A percentile compares a stretch with the other conserved stretches of the same genome.
Conservation (phyloP, 2,888 invertebrate genomes). For the Nineta flava region DNA sequence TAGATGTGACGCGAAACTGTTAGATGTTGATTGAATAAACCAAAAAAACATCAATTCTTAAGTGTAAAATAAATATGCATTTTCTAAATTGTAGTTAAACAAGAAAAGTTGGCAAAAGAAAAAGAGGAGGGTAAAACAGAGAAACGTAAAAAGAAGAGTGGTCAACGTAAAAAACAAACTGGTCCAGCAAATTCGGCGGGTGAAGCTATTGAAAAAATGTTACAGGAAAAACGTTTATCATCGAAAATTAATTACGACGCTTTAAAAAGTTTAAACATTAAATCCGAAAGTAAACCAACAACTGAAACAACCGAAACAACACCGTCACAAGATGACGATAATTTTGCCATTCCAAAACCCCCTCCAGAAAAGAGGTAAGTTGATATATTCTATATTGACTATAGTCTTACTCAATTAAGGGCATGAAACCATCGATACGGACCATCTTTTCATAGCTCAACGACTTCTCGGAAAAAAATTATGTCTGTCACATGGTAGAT, state of each 20-base stretch:
- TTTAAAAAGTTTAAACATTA: slow-evolving; percentile 55
- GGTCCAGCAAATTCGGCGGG: slow-evolving; percentile 54
- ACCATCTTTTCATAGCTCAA: too few species aligned
- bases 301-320: slow-evolving; percentile 20
- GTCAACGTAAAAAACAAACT: slow-evolving; percentile 42
- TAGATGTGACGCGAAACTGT: too few species aligned
- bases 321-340: slow-evolving; percentile 8
- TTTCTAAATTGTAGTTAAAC: slow-evolving; percentile 47
- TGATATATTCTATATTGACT: not conserved
- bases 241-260: slow-evolving; percentile 97
- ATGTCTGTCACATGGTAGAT: too few species aligned
- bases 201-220: slow-evolving; percentile 92
- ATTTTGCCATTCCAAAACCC: slow-evolving; percentile 5
- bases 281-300: slow-evolving; percentile 17
- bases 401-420: too few species aligned
- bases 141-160: slow-evolving; percentile 52
- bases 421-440: too few species aligned
- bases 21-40: too few species aligned
- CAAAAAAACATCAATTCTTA: too few species aligned
- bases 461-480: too few species aligned
- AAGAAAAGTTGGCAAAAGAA: slow-evolving; percentile 63
- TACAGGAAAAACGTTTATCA: slow-evolving; percentile 90
- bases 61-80: too few species aligned
- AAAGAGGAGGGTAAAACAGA: slow-evolving; percentile 73
- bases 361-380: not conserved